These are phyloP conservation scores for Festucalex cinctus DNA, from an alignment of 2,113 vertebrate species.

Conservation along the genomic window DNA sequence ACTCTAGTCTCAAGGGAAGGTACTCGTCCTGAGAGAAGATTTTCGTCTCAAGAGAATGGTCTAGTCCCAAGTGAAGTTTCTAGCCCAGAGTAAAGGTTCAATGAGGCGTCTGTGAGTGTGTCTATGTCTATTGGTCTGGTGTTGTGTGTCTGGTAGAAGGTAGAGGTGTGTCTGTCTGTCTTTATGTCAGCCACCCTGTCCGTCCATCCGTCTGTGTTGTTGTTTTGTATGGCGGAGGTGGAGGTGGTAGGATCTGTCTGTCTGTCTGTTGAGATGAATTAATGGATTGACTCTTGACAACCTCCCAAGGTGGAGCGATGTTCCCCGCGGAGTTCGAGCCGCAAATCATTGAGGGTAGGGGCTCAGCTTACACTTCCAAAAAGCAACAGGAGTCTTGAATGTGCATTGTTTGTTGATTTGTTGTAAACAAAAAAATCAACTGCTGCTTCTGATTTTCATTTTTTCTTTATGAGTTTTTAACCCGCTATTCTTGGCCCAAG, in stretches of 20 bases:
- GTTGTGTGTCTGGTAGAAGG: not conserved
- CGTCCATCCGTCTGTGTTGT: not conserved
- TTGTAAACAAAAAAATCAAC: not conserved
- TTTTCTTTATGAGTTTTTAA: not conserved
- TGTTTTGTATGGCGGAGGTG: conserved; percentile 17
- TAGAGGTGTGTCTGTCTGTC: not conserved
- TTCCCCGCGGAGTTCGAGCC: conserved; percentile 60
- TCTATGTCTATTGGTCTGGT: not conserved
- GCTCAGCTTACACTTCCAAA: conserved; percentile 15
- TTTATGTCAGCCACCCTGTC: not conserved
- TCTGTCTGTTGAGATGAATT: conserved; percentile 42
- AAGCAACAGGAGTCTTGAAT: conserved; percentile 17
- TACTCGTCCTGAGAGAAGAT: not conserved
- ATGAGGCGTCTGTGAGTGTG: not conserved
- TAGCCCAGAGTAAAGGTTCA: not conserved
- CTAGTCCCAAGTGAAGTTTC: no score
- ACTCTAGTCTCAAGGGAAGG: not conserved
- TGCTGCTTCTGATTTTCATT: not conserved
- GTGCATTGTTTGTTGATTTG: not conserved
- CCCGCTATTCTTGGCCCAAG: conserved; percentile 8
- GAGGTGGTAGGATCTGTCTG: conserved; percentile 40
- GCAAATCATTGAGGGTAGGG: conserved; percentile 67
- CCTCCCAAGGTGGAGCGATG: conserved; percentile 63
- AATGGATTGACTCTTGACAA: conserved; percentile 51
- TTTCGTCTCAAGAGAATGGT: no score